These are phyloP conservation scores for Drosophila ananassae DNA, from an alignment of 1,140 invertebrate genomes.

Conservation along the genomic window DNA sequence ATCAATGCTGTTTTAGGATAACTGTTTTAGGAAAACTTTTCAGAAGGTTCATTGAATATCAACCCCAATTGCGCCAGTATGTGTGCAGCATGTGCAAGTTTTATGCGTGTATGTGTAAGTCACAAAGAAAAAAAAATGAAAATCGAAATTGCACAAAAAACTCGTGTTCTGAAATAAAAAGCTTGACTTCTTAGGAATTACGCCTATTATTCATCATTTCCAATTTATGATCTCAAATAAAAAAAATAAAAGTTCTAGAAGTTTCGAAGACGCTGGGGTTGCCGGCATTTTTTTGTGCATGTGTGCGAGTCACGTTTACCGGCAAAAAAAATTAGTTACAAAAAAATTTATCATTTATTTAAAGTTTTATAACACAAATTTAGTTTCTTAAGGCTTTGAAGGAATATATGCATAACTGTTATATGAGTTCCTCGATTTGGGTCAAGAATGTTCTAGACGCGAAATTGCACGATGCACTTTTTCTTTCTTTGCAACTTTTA, in stretches of 20 bases:
- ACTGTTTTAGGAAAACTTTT: background rate
- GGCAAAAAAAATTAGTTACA: background rate
- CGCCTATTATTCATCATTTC: background rate
- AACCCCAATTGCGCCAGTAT: background rate
- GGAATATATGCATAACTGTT: conserved; percentile 2
- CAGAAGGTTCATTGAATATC: background rate
- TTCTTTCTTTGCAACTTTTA: background rate
- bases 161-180: background rate
- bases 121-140: background rate
- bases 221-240: conserved; percentile 1
- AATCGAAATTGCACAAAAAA: no score
- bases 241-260: conserved; percentile 4
- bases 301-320: background rate
- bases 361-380: background rate
- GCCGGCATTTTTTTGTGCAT: conserved; percentile 19
- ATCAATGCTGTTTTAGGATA: background rate
- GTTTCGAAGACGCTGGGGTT: conserved; percentile 2
- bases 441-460: conserved; percentile 53
- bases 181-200: background rate
- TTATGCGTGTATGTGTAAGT: background rate
- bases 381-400: background rate
- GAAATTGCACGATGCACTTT: background rate
- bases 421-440: conserved; percentile 55
- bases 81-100: conserved; percentile 7
- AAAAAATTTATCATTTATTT: background rate